Evolutionary conservation across 2,797 vertebrate species (phyloP), one percentile per base, ranked within the genome.

Genomic region (Ptychadena robeensis): DNA sequence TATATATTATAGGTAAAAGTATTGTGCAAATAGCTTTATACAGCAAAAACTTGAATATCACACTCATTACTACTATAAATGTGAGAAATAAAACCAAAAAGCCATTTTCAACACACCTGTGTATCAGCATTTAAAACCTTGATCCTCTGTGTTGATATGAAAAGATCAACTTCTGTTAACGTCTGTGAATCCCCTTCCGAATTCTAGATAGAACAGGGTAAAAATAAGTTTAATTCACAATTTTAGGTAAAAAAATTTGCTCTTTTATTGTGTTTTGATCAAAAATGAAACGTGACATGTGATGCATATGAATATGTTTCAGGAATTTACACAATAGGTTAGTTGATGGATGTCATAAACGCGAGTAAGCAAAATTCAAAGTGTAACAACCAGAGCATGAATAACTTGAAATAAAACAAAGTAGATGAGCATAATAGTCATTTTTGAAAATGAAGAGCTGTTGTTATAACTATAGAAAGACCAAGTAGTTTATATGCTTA

Each of bases 91-190:
- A 61, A 25, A 61, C 10, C 11, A 61, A 34, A 25, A 1, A 12
- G 10, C 25, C 10, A 64, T 38, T 12, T 14, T 34, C 25, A 71
- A 71, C 57, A 37, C 86, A 98, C 98, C 96, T 99, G 98, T 1
- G 98, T 96, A 91, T 99, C 98, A 34, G 98, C 98, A 40, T 99
- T 99, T 87, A 99, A 92, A 86, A 99, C 98, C 93, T 98, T 99
- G 91, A 99, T 99, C 92, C 98, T 95, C 91, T 99, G 98, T 6
- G 98, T 99, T 83, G 98, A 99, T 89, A 99, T 99, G 92, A 99
- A 99, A 74, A 99, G 94, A 89, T 99, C 98, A 8, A 99, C 98
- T 91, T 99, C 98, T 0, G 97, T 98, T 90, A 99, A 92, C 0
- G 95, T 96, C 90, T 97, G 96, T 40, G 94, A 89, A 0, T 98